These are phyloP conservation scores for Drosophila neocordata DNA, from an alignment of 1,140 invertebrate species.

Conservation along the genomic window DNA sequence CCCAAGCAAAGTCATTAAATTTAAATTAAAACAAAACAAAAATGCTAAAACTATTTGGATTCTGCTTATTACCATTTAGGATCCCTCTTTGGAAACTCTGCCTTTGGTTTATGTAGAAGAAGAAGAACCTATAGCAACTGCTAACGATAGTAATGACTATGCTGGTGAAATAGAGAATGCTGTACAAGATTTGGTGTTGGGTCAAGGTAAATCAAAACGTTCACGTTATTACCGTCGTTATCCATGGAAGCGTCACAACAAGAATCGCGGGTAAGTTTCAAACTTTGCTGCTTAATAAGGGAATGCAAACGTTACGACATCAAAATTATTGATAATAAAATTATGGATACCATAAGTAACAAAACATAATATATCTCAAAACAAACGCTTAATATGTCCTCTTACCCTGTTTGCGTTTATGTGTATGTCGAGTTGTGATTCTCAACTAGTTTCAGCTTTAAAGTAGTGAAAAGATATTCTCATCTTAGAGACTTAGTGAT, in stretches of 20 bases:
- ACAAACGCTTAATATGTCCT: no score
- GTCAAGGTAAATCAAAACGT: slow-evolving; percentile 81
- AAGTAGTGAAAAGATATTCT: no score
- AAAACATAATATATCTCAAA: no score
- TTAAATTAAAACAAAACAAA: neutral
- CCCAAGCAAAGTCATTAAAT: slow-evolving; percentile 1
- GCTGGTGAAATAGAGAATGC: slow-evolving; percentile 47
- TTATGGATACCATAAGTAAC: no score
- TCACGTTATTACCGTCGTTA: slow-evolving; percentile 86
- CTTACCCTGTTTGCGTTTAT: no score
- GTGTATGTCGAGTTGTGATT: no score
- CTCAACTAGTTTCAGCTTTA: no score
- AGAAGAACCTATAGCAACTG: slow-evolving; percentile 34
- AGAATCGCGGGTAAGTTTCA: slow-evolving; percentile 72
- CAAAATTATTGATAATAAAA: neutral
- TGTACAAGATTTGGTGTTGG: slow-evolving; percentile 36
- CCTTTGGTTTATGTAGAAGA: slow-evolving; percentile 84
- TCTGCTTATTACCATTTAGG: slow-evolving; percentile 38
- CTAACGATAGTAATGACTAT: slow-evolving; percentile 47
- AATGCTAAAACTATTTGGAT: neutral
- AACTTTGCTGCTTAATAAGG: neutral
- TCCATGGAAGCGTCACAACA: slow-evolving; percentile 85
- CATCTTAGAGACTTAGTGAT: no score
- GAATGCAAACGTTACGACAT: slow-evolving; percentile 4
- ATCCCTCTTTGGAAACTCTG: slow-evolving; percentile 74